Percentiles rank a stretch among this genome's conserved stretches.
These are phyloP conservation scores for Pipa parva DNA, from an alignment of 2,113 vertebrate genomes.

Conservation along the genomic window DNA sequence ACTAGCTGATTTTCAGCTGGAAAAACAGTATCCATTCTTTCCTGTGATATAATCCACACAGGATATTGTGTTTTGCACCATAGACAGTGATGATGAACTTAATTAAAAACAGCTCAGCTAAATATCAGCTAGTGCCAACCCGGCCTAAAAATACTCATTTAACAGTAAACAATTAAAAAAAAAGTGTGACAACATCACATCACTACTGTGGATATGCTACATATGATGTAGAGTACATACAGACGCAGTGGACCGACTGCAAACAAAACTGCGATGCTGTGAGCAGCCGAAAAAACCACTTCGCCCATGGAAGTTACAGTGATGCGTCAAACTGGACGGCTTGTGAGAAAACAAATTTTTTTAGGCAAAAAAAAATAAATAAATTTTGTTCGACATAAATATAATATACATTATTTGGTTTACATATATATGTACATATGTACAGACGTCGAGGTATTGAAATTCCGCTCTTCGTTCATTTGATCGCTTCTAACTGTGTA, in stretches of 20 bases:
- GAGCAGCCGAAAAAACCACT: constrained; percentile 11
- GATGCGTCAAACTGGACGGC: constrained; percentile 52
- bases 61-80: too few relatives aligned
- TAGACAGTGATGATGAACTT: too few relatives aligned
- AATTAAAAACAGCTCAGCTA: too few relatives aligned
- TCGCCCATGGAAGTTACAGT: constrained; percentile 11
- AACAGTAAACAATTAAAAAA: constrained; percentile 70
- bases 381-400: constrained; percentile 79
- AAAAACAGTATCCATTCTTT: too few relatives aligned
- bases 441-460: constrained; percentile 74
- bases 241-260: constrained; percentile 72
- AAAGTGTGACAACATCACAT: constrained; percentile 69
- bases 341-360: constrained; percentile 76
- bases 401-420: constrained; percentile 73
- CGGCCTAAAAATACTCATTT: constrained; percentile 62
- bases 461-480: constrained; percentile 68
- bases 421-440: constrained; percentile 45
- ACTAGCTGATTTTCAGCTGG: too few relatives aligned
- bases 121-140: too few relatives aligned
- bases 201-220: constrained; percentile 68
- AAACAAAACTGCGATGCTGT: constrained; percentile 42
- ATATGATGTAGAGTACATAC: constrained; percentile 73
- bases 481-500: constrained; percentile 52
- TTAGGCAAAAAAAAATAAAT: constrained; percentile 83
- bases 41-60: too few relatives aligned